Percentiles rank a stretch among this genome's conserved stretches.
Evolutionary conservation across 2,797 vertebrate species (phyloP).

Genomic region (Amazonetta brasiliensis): DNA sequence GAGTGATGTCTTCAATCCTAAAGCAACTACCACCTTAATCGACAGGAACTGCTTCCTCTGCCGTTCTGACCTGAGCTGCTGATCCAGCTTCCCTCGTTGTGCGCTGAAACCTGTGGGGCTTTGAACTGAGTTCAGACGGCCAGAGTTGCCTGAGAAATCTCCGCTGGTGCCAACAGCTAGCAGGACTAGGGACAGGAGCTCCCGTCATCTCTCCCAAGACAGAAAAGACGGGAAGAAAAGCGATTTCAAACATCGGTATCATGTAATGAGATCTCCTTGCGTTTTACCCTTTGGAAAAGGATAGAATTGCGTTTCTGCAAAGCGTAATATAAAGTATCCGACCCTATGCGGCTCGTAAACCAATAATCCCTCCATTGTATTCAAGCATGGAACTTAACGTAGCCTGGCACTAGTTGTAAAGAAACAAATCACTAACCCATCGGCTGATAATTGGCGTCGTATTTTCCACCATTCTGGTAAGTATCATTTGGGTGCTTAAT

Average conservation of each 20-base stretch:
- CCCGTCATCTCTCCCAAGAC: too few relatives aligned
- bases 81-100: fast-evolving
- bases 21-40: too few relatives aligned
- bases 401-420: neutral
- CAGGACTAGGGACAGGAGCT: neutral
- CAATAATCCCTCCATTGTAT: neutral
- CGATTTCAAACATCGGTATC: neutral
- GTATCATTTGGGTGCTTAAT: neutral
- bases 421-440: neutral
- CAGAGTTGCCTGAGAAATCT: neutral
- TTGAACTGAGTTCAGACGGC: neutral
- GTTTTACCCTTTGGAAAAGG: neutral
- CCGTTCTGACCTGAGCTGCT: neutral
- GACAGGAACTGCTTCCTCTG: neutral
- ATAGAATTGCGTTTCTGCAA: neutral
- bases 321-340: neutral
- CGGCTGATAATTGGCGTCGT: neutral
- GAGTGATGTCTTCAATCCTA: fast-evolving
- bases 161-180: neutral
- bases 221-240: neutral
- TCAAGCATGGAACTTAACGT: neutral
- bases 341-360: neutral
- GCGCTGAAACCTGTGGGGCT: neutral
- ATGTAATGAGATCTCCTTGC: neutral
- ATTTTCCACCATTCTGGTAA: neutral